Conservation (phyloP, 2,113 vertebrate species). For the Catharus bicknelli region DNA sequence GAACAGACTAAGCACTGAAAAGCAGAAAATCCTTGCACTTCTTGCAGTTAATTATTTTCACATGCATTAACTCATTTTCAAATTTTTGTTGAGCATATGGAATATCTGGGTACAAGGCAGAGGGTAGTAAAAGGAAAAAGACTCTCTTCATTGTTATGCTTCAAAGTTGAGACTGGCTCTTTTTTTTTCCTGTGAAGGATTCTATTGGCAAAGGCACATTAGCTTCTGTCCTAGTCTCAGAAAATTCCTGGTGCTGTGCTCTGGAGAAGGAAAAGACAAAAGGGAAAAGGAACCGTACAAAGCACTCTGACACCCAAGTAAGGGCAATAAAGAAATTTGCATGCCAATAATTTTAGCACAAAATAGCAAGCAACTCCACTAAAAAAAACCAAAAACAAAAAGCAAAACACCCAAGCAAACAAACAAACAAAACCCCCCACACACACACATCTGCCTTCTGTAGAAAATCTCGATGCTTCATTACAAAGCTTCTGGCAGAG, state of each 20-base stretch:
- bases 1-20: not conserved
- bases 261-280: not conserved
- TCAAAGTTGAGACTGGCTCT: not conserved
- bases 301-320: not conserved
- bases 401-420: no score
- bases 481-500: conserved; percentile 16
- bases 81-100: not conserved
- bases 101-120: not conserved
- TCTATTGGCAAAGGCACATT: not conserved
- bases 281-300: not conserved
- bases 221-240: not conserved
- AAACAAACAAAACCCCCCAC: no score
- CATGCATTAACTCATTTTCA: not conserved
- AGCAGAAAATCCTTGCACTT: not conserved
- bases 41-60: not conserved
- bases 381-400: not conserved
- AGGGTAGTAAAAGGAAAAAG: not conserved
- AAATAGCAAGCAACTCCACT: not conserved
- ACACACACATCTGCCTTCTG: conserved; percentile 2
- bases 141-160: not conserved
- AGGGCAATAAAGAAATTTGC: not conserved
- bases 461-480: not conserved
- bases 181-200: not conserved
- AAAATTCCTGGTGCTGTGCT: not conserved
- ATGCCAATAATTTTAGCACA: conserved; percentile 2